These are phyloP conservation scores for Sebastes diaconus DNA, from an alignment of 2,797 vertebrate genomes.

Conservation along the genomic window DNA sequence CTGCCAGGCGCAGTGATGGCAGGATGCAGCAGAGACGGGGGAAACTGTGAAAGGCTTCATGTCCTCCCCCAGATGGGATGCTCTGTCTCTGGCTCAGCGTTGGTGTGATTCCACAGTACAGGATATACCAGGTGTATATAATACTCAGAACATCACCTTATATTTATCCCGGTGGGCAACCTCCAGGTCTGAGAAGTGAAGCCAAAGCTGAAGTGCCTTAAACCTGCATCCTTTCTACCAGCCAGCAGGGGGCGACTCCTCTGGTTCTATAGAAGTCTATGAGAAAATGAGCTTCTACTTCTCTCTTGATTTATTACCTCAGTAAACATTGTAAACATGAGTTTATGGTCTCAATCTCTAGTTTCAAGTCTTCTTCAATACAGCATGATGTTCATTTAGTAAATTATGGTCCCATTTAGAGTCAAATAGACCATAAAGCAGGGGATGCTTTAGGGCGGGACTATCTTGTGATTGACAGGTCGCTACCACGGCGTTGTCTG, in stretches of 20 bases:
- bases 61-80: not conserved
- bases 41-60: not conserved
- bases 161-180: not conserved
- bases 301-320: not conserved
- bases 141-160: not conserved
- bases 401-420: not conserved
- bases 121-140: too few relatives aligned
- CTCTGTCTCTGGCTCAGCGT: not conserved
- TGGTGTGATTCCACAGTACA: not conserved
- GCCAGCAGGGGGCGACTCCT: not conserved
- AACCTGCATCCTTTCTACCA: not conserved
- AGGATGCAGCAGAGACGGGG: constrained; percentile 10
- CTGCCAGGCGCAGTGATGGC: constrained; percentile 3
- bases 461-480: not conserved
- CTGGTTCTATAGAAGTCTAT: not conserved
- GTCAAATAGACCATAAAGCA: too few relatives aligned
- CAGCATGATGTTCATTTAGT: not conserved
- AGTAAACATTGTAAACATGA: not conserved
- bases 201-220: too few relatives aligned
- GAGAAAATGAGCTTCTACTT: not conserved
- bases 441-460: too few relatives aligned
- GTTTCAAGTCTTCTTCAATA: not conserved
- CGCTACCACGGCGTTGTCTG: too few relatives aligned
- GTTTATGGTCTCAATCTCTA: rapidly evolving
- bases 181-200: not conserved